These are phyloP conservation scores for Paramormyrops kingsleyae DNA, from an alignment of 2,113 vertebrate species.

Conservation along the genomic window DNA sequence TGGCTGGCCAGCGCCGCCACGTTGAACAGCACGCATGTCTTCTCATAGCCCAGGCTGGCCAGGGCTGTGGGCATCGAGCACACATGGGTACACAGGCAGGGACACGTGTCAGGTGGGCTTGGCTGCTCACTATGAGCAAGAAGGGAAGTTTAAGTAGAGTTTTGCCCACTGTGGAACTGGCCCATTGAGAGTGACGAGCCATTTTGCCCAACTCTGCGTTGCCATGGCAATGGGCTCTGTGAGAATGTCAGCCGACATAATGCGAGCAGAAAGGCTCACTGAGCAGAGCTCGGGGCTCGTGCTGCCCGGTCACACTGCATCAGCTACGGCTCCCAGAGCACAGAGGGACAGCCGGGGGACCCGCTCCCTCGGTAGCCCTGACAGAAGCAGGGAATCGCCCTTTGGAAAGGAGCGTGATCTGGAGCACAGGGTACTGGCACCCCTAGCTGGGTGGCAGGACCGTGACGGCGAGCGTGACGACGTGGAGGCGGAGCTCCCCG, in stretches of 20 bases:
- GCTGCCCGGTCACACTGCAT: not conserved
- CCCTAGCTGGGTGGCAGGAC: not conserved
- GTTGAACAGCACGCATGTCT: conserved; percentile 95
- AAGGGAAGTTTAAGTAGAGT: not conserved
- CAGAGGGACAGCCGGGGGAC: not conserved
- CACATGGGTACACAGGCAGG: not conserved
- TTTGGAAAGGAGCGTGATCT: not conserved
- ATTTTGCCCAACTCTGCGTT: not conserved
- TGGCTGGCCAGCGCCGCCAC: conserved; percentile 90
- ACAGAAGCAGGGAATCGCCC: not conserved
- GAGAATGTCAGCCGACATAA: not conserved
- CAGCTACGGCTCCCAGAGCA: not conserved
- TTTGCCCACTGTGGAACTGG: not conserved
- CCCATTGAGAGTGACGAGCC: not conserved
- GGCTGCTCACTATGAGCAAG: not conserved
- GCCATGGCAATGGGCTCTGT: not conserved
- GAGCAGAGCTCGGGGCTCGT: not conserved
- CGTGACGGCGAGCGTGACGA: not conserved
- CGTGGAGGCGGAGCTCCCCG: not conserved
- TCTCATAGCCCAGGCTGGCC: conserved; percentile 93
- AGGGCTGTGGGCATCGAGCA: conserved; percentile 61
- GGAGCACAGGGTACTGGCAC: not conserved
- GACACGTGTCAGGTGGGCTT: not conserved
- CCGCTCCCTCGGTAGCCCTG: not conserved
- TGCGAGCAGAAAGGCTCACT: not conserved